A percentile compares a stretch with the other conserved stretches of the same genome.
Evolutionary conservation across 2,113 vertebrate species (phyloP).

Genomic region (Psittacara wagleri): DNA sequence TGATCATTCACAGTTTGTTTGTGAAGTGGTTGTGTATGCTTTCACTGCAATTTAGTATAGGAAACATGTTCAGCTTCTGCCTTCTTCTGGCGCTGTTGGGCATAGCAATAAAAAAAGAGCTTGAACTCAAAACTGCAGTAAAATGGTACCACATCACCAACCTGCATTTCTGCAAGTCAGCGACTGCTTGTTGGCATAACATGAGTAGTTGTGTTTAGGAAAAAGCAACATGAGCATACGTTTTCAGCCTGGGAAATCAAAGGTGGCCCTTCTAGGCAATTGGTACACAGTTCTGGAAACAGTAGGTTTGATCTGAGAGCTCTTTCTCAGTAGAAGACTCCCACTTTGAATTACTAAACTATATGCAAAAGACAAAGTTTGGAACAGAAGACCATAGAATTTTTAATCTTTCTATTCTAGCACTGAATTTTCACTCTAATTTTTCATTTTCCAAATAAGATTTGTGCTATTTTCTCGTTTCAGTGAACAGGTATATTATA

Average conservation of each 20-base stretch:
- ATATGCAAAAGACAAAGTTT: neutral
- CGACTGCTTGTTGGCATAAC: neutral
- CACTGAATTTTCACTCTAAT: neutral
- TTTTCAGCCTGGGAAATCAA: neutral
- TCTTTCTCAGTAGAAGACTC: neutral
- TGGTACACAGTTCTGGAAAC: neutral
- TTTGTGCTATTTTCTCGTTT: neutral
- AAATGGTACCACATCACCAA: neutral
- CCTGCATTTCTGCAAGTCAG: neutral
- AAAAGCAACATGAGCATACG: neutral
- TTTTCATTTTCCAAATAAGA: neutral
- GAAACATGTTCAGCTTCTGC: conserved; percentile 62
- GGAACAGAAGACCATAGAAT: neutral
- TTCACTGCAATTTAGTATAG: neutral
- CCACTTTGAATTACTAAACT: neutral
- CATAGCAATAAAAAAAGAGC: conserved; percentile 37
- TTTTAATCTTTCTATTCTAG: neutral
- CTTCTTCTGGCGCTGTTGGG: conserved; percentile 62
- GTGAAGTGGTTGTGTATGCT: neutral
- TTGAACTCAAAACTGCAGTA: neutral
- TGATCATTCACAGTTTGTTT: neutral
- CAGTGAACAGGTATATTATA: neutral
- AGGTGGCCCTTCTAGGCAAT: neutral
- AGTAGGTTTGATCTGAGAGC: neutral
- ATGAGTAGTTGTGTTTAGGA: neutral